Evolutionary conservation across 92 coral and sea anemone genomes (phyloP), one percentile per base, ranked within the genome.

Genomic region (Heteractis magnifica): DNA sequence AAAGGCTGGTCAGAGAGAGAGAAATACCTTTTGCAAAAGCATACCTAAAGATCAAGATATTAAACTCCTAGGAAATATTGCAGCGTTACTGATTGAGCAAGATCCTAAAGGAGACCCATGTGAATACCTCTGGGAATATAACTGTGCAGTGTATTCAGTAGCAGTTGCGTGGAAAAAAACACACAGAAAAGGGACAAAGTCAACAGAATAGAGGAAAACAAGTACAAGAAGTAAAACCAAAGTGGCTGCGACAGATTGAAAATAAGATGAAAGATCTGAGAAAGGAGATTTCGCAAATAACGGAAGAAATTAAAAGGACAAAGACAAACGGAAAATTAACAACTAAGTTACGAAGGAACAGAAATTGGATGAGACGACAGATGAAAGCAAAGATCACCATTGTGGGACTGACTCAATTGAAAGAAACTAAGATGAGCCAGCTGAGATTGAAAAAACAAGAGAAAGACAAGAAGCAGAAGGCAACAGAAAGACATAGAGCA

Each of bases 391-490:
- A 65, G 41, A 18, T 65, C 12, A 65, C 72, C n/a, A 65, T 11
- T 8, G 23, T n/a, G 16, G 9, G 21, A 9, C 77, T 73, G 55
- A 50, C 1, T 8, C 51, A 73, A 73, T 6, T 44, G 52, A 73
- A 73, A 44, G 77, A 73, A 21, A 73, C 52, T 5, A 26, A 73
- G n/a, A 13, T 73, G 51, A 73, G 12, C n/a, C 51, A 73, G n/a
- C 77, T 73, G 41, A 73, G 77, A 73, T 15, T 73, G 21, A 73
- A 73, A 73, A 73, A 73, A 13, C 51, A 26, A n/a, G 77, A 44
- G 51, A 44, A 73, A 73, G 0, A 73, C 1, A 73, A 73, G 55
- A 73, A 73, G 11, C 53, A 41, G 55, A 73, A 73, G 41, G 51
- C 55, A 10, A 26, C 77, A 9, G 77, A 73, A 73, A 73, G 55